These are phyloP conservation scores for Gymnobelideus leadbeateri DNA, from an alignment of 2,113 vertebrate species.

Conservation along the genomic window DNA sequence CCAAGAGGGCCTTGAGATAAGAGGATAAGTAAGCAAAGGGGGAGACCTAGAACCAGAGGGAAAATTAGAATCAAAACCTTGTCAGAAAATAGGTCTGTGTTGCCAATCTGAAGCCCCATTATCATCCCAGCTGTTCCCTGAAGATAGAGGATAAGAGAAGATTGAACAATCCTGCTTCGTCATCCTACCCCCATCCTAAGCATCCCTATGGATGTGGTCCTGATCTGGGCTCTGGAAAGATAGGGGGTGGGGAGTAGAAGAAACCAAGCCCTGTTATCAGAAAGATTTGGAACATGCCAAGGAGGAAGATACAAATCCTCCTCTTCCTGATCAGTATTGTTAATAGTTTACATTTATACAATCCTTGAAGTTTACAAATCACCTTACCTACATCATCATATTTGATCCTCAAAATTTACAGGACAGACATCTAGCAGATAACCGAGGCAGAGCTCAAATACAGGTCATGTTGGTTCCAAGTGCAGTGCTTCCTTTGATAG, in stretches of 20 bases:
- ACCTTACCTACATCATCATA: background rate
- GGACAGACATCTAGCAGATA: background rate
- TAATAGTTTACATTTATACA: background rate
- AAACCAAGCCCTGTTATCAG: background rate
- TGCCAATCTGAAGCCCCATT: background rate
- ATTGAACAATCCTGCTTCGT: background rate
- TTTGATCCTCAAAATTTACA: background rate
- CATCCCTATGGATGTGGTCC: background rate
- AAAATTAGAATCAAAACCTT: background rate
- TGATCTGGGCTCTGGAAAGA: background rate
- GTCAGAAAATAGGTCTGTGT: background rate
- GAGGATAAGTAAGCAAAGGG: background rate
- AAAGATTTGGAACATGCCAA: background rate
- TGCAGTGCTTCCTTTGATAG: background rate
- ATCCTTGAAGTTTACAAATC: background rate
- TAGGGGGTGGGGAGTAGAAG: background rate
- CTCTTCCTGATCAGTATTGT: background rate
- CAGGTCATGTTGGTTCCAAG: background rate
- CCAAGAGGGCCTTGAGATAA: background rate
- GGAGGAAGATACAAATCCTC: background rate
- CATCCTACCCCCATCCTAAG: background rate
- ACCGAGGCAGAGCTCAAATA: background rate
- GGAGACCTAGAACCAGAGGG: conserved; percentile 7
- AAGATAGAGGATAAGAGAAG: background rate
- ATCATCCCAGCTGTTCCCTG: background rate